Conservation (phyloP, 1,140 invertebrate species). For the Pseudomyrmex sp. region DNA sequence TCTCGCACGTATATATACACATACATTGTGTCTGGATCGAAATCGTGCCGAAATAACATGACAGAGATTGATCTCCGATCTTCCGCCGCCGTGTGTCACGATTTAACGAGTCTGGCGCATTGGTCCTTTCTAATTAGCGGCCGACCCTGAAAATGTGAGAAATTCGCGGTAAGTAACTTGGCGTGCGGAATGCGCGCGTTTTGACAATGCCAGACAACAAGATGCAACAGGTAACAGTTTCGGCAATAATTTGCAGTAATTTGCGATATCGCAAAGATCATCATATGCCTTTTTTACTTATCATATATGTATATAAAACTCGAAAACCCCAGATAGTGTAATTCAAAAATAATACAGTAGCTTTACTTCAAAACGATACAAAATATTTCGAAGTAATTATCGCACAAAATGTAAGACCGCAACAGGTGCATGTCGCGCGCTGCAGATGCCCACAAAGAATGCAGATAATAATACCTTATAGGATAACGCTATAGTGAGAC, state of each 20-base stretch:
- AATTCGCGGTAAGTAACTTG: background rate
- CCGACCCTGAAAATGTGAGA: background rate
- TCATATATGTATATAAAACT: too few species aligned
- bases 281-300: background rate
- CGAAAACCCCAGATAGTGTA: too few species aligned
- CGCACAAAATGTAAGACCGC: too few species aligned
- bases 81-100: background rate
- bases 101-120: background rate
- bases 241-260: background rate
- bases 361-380: too few species aligned
- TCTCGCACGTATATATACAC: conserved; percentile 14
- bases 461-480: conserved; percentile 29
- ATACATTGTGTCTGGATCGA: conserved; percentile 24
- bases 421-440: background rate
- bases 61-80: conserved; percentile 21
- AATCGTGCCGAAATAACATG: background rate
- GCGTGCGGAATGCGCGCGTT: too few species aligned
- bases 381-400: too few species aligned
- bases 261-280: too few species aligned
- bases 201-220: too few species aligned
- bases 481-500: background rate
- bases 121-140: background rate
- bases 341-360: too few species aligned
- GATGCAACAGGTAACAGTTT: background rate
- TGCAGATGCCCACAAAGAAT: background rate